A percentile compares a stretch with the other conserved stretches of the same genome.
Conservation (phyloP, 35 echinoderm and acorn worm species). For the Stichopus chloronotus region DNA sequence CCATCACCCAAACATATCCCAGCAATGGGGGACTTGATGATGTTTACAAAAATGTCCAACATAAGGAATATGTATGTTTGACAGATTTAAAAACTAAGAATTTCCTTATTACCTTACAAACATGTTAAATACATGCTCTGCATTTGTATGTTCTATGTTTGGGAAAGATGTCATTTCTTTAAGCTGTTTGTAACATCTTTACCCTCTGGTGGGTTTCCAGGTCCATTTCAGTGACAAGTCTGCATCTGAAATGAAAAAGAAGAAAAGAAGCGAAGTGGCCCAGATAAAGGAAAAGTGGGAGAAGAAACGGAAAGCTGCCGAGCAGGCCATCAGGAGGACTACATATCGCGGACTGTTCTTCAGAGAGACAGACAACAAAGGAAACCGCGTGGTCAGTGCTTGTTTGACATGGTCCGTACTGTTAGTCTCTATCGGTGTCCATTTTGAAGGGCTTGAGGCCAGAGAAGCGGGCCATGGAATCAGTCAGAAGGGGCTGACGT, state of each 20-base stretch:
- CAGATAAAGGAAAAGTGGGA: slow-evolving; percentile 32
- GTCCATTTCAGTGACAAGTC: slow-evolving; percentile 49
- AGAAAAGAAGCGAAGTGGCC: slow-evolving; percentile 22
- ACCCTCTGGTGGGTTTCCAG: not conserved
- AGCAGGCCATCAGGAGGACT: slow-evolving; percentile 16
- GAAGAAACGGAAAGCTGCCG: slow-evolving; percentile 34
- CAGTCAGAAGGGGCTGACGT: too few relatives aligned
- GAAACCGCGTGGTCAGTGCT: slow-evolving; percentile 13
- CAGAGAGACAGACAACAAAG: slow-evolving; percentile 41
- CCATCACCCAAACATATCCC: too few relatives aligned
- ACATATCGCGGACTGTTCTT: slow-evolving; percentile 32
- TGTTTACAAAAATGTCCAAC: too few relatives aligned
- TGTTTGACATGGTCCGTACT: not conserved
- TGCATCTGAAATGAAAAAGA: slow-evolving; percentile 28
- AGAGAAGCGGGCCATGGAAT: too few relatives aligned
- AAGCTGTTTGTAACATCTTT: too few relatives aligned
- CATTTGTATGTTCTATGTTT: too few relatives aligned
- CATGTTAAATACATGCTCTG: too few relatives aligned
- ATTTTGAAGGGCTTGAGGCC: not conserved
- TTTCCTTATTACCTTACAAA: too few relatives aligned
- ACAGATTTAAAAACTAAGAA: too few relatives aligned
- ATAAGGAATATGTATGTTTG: too few relatives aligned
- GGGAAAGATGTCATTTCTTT: too few relatives aligned
- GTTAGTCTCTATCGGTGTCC: not conserved
- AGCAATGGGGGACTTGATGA: too few relatives aligned